phyloP scores from a whole-genome alignment of 2,797 vertebrate genomes.

The Picus viridis region DNA sequence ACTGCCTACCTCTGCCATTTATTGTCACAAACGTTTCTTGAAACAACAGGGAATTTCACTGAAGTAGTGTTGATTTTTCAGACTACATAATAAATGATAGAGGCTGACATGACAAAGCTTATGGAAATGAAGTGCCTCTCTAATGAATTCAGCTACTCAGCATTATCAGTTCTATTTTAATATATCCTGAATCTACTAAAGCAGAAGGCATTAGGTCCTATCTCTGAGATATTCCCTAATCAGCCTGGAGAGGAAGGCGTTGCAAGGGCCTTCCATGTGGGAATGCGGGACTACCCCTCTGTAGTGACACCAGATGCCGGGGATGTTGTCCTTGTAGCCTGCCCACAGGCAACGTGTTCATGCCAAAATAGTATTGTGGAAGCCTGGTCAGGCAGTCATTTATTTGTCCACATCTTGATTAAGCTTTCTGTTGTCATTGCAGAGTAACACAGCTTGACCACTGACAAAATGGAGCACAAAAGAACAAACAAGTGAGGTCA shows the following conservation, averaged over 20 bases:
- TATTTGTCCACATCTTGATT: rapidly evolving
- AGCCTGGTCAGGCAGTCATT: rapidly evolving
- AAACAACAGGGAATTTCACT: neutral
- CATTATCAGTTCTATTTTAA: neutral
- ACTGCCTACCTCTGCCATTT: neutral
- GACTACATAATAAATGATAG: neutral
- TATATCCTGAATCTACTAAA: neutral
- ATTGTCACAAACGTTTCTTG: neutral
- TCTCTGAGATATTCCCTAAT: neutral
- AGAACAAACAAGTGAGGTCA: neutral
- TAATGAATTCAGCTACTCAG: neutral
- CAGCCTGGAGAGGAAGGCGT: neutral
- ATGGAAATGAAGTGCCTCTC: neutral
- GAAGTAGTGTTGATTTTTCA: neutral
- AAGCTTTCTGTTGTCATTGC: neutral
- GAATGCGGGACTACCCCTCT: rapidly evolving
- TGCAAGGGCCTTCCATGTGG: rapidly evolving
- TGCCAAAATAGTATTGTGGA: neutral
- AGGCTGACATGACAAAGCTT: neutral
- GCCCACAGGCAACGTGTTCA: rapidly evolving
- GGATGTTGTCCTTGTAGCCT: too few relatives aligned
- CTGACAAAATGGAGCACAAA: neutral
- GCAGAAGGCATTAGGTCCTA: neutral
- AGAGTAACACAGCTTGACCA: neutral
- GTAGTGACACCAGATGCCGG: neutral